These are phyloP conservation scores for Corydoras sp. DNA, from an alignment of 2,113 vertebrate genomes.

Conservation along the genomic window DNA sequence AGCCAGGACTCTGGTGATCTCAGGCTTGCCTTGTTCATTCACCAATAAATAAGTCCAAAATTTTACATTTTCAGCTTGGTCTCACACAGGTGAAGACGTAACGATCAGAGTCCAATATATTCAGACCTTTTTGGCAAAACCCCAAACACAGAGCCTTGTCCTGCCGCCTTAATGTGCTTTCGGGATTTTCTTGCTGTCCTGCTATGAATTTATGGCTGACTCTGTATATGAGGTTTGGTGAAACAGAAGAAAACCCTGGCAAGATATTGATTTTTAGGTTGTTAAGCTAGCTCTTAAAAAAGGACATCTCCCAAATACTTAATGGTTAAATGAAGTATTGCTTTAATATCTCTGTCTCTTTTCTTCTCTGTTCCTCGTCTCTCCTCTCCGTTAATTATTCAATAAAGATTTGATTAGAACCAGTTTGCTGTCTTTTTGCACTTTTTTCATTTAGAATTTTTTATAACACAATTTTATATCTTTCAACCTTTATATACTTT, in stretches of 20 bases:
- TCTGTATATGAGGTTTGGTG: no score
- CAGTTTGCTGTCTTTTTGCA: no score
- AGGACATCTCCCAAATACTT: no score
- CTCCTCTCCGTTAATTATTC: neutral
- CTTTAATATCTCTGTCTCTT: neutral
- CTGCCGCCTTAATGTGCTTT: neutral
- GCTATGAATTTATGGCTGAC: no score
- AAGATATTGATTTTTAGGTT: no score
- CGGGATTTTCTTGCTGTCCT: neutral
- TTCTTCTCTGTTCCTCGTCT: neutral
- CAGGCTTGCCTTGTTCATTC: constrained; percentile 25
- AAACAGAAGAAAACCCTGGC: no score
- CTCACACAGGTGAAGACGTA: constrained; percentile 3
- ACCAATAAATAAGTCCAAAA: constrained; percentile 22
- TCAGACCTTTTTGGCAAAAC: neutral
- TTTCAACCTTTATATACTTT: no score
- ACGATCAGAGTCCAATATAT: constrained; percentile 3
- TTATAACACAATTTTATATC: no score
- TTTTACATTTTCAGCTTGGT: constrained; percentile 42
- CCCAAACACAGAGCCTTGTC: neutral
- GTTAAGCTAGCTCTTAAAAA: no score
- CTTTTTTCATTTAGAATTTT: no score
- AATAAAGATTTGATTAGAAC: no score
- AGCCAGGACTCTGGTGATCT: constrained; percentile 18
- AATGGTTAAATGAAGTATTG: no score